Percentiles rank a stretch among this genome's conserved stretches.
Evolutionary conservation across 2,113 vertebrate genomes (phyloP).

Genomic region (Zonotrichia leucophrys): DNA sequence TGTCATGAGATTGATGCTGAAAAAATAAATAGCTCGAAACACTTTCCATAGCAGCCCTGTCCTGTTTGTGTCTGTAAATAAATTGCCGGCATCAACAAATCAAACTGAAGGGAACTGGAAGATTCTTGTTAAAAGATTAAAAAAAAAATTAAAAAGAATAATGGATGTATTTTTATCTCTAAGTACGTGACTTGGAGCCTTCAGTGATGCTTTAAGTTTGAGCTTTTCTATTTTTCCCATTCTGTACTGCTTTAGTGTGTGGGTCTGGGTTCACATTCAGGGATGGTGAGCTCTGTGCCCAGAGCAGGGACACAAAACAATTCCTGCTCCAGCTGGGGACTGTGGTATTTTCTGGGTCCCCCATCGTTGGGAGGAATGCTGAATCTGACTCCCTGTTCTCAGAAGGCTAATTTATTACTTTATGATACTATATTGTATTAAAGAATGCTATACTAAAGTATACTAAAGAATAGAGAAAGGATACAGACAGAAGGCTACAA

Average conservation of each 20-base stretch:
- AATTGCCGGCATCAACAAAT: not conserved
- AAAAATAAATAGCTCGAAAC: too few species aligned
- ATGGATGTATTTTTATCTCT: fast-evolving
- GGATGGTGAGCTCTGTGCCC: not conserved
- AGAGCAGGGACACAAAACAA: not conserved
- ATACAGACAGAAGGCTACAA: too few species aligned
- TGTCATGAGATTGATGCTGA: too few species aligned
- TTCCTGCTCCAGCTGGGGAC: not conserved
- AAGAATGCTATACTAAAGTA: too few species aligned
- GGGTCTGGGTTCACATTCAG: fast-evolving
- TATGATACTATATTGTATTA: too few species aligned
- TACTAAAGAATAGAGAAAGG: too few species aligned
- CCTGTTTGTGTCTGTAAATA: too few species aligned
- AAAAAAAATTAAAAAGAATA: not conserved
- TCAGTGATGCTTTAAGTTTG: not conserved
- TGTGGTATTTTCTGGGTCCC: too few species aligned
- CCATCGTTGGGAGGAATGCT: too few species aligned
- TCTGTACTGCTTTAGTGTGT: not conserved
- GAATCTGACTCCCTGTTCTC: too few species aligned
- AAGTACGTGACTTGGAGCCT: not conserved
- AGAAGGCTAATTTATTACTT: too few species aligned
- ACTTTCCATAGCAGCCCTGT: too few species aligned
- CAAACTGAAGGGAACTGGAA: not conserved
- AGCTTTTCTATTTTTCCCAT: fast-evolving
- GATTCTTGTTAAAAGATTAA: not conserved